Conservation (phyloP, 2,797 vertebrate genomes). For the Amniataba percoides region DNA sequence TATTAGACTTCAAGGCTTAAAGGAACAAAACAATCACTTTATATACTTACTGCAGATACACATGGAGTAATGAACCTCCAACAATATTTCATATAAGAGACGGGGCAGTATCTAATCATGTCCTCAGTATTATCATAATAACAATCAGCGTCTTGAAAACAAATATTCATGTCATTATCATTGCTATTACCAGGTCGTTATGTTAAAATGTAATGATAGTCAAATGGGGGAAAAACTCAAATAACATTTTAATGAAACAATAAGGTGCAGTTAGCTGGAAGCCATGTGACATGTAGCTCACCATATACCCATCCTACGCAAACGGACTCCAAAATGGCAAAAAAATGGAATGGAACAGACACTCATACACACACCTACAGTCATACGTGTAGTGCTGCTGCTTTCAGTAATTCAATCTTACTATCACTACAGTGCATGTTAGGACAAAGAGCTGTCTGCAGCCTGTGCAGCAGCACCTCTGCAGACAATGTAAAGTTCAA, state of each 20-base stretch:
- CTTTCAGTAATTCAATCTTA: too few relatives aligned
- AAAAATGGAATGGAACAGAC: too few relatives aligned
- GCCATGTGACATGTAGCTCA: constrained; percentile 1
- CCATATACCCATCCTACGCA: constrained; percentile 53
- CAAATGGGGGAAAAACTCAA: too few relatives aligned
- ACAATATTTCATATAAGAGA: constrained; percentile 77
- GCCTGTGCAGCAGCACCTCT: too few relatives aligned
- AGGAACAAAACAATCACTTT: background rate
- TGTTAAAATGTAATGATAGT: background rate
- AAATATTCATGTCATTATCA: background rate
- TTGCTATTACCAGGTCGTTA: background rate
- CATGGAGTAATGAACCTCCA: constrained; percentile 79
- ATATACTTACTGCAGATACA: constrained; percentile 70
- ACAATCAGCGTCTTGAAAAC: constrained; percentile 70
- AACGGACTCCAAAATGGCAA: constrained; percentile 37
- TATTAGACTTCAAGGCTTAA: background rate
- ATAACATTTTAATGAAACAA: background rate
- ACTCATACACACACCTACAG: too few relatives aligned
- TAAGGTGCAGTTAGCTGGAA: background rate
- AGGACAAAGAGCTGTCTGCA: too few relatives aligned
- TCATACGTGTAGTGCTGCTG: too few relatives aligned
- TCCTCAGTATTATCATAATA: constrained; percentile 73
- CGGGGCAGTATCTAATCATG: constrained; percentile 81
- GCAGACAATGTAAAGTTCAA: too few relatives aligned
- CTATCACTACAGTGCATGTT: too few relatives aligned